Evolutionary conservation across 2,113 vertebrate genomes (phyloP), one percentile per base, ranked within the genome.

Genomic region (Triplophysa rosa): DNA sequence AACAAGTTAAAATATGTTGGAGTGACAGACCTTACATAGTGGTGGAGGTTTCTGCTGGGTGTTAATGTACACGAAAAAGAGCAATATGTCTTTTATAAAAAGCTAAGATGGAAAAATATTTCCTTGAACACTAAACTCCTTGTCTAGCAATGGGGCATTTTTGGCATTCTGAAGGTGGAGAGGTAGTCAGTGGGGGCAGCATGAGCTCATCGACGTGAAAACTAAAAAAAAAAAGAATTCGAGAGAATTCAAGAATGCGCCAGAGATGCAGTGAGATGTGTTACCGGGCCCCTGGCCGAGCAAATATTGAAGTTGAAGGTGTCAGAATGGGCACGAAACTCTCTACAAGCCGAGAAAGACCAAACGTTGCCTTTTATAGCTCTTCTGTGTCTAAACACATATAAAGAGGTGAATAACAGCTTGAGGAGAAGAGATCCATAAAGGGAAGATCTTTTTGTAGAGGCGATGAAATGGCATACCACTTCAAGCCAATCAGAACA

Each of bases 91-190:
- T 26, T 14, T 26, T 17, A 68, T 17, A 26, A 37, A 70, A 12
- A 21, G 33, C 4, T 1, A 68, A 6, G 9, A 33, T 12, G 19
- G 49, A 14, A 56, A 65, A 8, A 21, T 2, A 9, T 1, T 10
- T 42, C 40, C n/a, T 40, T 59, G 2, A 42, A 71, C 68, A 7
- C 68, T 33, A 42, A 52, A 52, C 14, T 2, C 16, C 21, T 68
- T 37, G 33, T 37, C 33, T 59, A 72, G 69, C 68, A 71, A 69
- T 45, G 29, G n/a, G 70, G 68, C 79, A 67, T 83, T 80, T 79
- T 58, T 75, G 59, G 65, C 54, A 65, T 74, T 73, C 59, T 23
- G 62, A 40, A 19, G 29, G 47, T 14, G 59, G 21, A 49, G 59
- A n/a, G 47, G 33, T 24, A 65, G 78, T 59, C 62, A 29, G 49